A percentile compares a stretch with the other conserved stretches of the same genome.
phyloP scores from a whole-genome alignment of 2,113 vertebrate genomes.

The Plestiodon gilberti region DNA sequence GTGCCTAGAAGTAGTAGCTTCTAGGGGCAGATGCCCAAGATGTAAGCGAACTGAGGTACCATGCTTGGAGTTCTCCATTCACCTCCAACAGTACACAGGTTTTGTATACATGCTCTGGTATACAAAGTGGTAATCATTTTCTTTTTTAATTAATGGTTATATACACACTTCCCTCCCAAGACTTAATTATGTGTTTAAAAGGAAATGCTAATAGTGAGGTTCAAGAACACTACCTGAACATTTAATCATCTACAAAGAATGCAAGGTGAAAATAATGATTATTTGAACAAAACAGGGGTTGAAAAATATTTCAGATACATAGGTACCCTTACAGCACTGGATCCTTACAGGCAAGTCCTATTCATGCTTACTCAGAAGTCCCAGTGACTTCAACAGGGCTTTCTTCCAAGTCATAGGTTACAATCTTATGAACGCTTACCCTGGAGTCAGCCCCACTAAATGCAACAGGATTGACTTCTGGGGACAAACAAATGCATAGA shows the following conservation, averaged over 20 bases:
- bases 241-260: neutral
- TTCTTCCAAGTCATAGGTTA: neutral
- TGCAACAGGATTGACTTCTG: too few relatives aligned
- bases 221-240: neutral
- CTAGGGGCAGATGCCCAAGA: neutral
- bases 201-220: neutral
- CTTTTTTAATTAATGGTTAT: conserved; percentile 1
- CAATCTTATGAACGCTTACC: too few relatives aligned
- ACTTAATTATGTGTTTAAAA: conserved; percentile 9
- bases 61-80: neutral
- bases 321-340: neutral
- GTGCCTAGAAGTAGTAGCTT: neutral
- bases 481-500: too few relatives aligned
- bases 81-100: neutral
- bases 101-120: neutral
- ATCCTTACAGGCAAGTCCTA: neutral
- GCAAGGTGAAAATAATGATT: neutral
- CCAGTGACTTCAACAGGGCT: neutral
- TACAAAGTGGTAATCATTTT: neutral
- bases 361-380: neutral
- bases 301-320: neutral
- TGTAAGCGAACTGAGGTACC: neutral
- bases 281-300: neutral
- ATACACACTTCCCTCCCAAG: neutral
- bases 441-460: too few relatives aligned